Base-by-base conservation (phyloP, 1,140 invertebrate species). In the Drosophila elegans region DNA sequence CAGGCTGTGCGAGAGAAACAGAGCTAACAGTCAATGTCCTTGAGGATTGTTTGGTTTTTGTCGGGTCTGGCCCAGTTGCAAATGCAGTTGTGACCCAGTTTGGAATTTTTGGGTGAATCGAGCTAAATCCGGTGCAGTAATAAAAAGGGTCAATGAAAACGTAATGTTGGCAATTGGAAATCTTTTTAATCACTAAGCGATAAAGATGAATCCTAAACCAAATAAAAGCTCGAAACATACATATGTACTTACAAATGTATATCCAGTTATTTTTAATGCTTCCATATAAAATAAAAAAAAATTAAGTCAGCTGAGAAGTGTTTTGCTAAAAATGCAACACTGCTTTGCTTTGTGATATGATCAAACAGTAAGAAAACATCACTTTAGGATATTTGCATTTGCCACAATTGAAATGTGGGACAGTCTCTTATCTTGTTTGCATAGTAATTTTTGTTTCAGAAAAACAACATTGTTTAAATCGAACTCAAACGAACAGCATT, bases 11-110 rank as follows among this genome's bases (percentile, higher is more conserved):
- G 16, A 54, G 51, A 48, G 54, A 12, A 46, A 16, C 7, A 80
- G 56, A 2, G n/a, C n/a, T n/a, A 1, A 21, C 25, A 25, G 36
- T 9, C 57, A 57, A 59, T 45, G 82, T 88, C 75, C 83, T 82
- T 82, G 78, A 45, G 67, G 29, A n/a, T 48, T 39, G 27, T 46
- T 46, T 46, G 27, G 34, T 45, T 53, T 45, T 25, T 45, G 29
- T 3, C 3, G 9, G 1, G 10, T 21, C 21, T 49, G 46, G 27
- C 52, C 60, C 41, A 51, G 52, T 53, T 57, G 38, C 34, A 52
- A 36, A 32, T 46, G 13, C 52, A 45, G 12, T 52, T 51, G 36
- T 61, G 71, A 48, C 69, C 60, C 61, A 79, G 45, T 63, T 86
- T 64, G 27, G 27, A 51, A 56, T 59, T 86, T 86, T 71, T 16